phyloP scores from a whole-genome alignment of 2,113 vertebrate species.

The Sinocyclocheilus anophthalmus region DNA sequence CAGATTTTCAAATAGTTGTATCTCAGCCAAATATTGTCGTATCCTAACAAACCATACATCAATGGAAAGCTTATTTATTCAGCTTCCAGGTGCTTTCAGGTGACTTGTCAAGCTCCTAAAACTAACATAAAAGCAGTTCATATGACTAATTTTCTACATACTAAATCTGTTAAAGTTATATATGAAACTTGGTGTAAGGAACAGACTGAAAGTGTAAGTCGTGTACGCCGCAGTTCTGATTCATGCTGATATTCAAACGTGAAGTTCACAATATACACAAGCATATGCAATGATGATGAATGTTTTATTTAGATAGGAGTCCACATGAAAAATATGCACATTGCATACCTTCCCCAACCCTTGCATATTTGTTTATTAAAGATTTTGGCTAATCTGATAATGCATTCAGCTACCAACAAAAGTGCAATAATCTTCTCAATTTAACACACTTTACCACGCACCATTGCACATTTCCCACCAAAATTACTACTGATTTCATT shows the following conservation, averaged over 20 bases:
- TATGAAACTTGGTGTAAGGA: neutral
- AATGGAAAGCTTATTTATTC: too few relatives aligned
- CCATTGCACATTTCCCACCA: neutral
- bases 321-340: neutral
- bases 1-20: too few relatives aligned
- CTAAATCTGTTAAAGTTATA: neutral
- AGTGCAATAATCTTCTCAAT: neutral
- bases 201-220: neutral
- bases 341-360: neutral
- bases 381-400: neutral
- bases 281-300: neutral
- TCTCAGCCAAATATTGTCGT: too few relatives aligned
- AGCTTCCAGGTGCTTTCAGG: too few relatives aligned
- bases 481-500: neutral
- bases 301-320: neutral
- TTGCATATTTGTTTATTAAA: neutral
- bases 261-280: neutral
- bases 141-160: neutral
- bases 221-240: neutral
- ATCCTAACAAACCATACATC: too few relatives aligned
- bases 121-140: neutral
- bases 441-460: neutral
- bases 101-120: neutral
- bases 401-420: neutral
- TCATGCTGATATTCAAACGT: neutral